Evolutionary conservation across 1,140 invertebrate species (phyloP), one percentile per base, ranked within the genome.

Genomic region (Aradophagus sp.): DNA sequence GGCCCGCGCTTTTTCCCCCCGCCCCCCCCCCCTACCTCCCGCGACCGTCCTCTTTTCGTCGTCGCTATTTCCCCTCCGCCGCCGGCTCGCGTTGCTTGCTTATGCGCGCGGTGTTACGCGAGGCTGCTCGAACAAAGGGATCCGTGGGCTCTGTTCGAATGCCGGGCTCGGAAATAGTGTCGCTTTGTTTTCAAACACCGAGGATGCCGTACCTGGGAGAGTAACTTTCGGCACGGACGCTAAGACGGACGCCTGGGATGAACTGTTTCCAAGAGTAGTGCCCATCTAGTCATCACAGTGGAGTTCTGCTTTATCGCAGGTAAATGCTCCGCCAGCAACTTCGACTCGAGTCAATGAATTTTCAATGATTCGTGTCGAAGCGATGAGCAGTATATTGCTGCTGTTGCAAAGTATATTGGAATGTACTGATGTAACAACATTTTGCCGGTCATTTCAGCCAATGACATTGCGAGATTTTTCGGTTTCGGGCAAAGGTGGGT

Each of bases 291-390:
- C 80, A 76, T 80, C 82, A 84, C 82, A 82, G 82, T 84, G 82
- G 82, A 84, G 82, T 84, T 84, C 80, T 84, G 82, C 76, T 77
- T 84, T 75, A 82, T 84, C 73, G 78, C 82, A 78, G 81, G 82
- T 84, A 76, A 81, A n/a, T n/a, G n/a, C n/a, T n/a, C n/a, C n/a
- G n/a, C n/a, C n/a, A n/a, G n/a, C n/a, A n/a, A n/a, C n/a, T n/a
- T n/a, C n/a, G n/a, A n/a, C n/a, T n/a, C n/a, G n/a, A n/a, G n/a
- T n/a, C n/a, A n/a, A n/a, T n/a, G n/a, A n/a, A n/a, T n/a, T n/a
- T n/a, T n/a, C n/a, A n/a, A n/a, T n/a, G n/a, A n/a, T n/a, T n/a
- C n/a, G n/a, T n/a, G n/a, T n/a, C n/a, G n/a, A n/a, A n/a, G n/a
- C n/a, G n/a, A n/a, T n/a, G n/a, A n/a, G n/a, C n/a, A n/a, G n/a